phyloP scores from a whole-genome alignment of 2,797 vertebrate genomes.

The Peromyscus nudipes region DNA sequence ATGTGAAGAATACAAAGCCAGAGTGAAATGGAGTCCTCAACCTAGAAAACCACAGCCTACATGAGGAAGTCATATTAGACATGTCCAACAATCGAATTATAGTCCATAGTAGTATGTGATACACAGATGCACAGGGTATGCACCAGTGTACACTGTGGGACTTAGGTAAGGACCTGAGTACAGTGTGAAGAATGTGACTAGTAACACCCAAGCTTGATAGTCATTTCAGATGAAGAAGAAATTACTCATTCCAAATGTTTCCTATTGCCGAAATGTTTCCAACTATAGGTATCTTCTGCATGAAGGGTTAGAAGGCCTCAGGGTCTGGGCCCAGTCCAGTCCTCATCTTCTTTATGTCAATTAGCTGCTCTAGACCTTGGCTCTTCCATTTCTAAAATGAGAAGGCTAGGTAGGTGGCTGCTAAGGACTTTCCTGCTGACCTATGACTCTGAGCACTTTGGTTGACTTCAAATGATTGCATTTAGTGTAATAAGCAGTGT shows the following conservation, averaged over 20 bases:
- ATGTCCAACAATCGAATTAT: background rate
- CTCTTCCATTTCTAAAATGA: constrained; percentile 30
- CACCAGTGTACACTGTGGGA: background rate
- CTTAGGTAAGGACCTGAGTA: background rate
- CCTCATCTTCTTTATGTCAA: background rate
- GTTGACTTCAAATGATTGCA: constrained; percentile 11
- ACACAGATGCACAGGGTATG: background rate
- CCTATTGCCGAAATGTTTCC: background rate
- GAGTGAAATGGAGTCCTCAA: background rate
- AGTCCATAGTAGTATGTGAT: background rate
- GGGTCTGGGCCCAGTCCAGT: background rate
- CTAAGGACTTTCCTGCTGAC: background rate
- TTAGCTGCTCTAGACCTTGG: background rate
- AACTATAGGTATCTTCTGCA: background rate
- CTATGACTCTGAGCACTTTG: background rate
- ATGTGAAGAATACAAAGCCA: background rate
- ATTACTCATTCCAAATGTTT: background rate
- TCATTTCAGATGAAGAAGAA: constrained; percentile 47
- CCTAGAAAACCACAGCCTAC: background rate
- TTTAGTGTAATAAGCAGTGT: constrained; percentile 70
- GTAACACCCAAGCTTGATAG: background rate
- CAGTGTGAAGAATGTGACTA: background rate
- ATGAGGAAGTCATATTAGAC: background rate
- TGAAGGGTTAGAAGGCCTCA: background rate
- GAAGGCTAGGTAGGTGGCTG: background rate